These are phyloP conservation scores for Harpagus bidentatus DNA, from an alignment of 2,113 vertebrate species.

Conservation along the genomic window DNA sequence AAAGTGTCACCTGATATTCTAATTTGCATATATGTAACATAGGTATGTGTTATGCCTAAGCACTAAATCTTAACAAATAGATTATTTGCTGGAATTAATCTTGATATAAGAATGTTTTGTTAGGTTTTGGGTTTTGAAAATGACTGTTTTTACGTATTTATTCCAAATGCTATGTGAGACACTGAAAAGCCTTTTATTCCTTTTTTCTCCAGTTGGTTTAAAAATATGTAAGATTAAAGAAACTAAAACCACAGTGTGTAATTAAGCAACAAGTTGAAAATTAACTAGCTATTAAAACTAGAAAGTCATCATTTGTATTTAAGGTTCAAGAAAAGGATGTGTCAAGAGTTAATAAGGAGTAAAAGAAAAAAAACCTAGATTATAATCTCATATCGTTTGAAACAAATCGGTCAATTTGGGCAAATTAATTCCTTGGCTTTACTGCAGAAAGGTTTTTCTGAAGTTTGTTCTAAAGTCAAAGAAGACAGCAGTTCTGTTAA, in stretches of 20 bases:
- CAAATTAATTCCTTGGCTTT: not conserved
- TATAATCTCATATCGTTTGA: not conserved
- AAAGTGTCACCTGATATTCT: not conserved
- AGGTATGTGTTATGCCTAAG: not conserved
- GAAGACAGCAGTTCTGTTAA: not conserved
- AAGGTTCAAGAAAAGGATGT: not conserved
- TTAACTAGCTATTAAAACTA: not conserved
- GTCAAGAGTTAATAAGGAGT: not conserved
- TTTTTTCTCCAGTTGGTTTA: not conserved
- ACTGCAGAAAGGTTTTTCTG: not conserved
- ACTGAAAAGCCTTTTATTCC: rapidly evolving
- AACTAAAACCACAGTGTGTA: rapidly evolving
- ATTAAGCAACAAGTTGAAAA: not conserved
- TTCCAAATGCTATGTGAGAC: not conserved
- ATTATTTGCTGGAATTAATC: not conserved
- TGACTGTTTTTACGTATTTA: rapidly evolving
- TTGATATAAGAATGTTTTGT: not conserved
- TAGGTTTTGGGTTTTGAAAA: not conserved
- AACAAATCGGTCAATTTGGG: not conserved
- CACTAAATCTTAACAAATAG: too few species aligned
- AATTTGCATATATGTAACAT: not conserved
- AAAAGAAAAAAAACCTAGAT: not conserved
- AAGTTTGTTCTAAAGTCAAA: not conserved
- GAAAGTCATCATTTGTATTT: not conserved
- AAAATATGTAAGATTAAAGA: not conserved